phyloP scores from a whole-genome alignment of 2,113 vertebrate species.

The human region GRCh38 chr4:28050501-28051000 shows the following conservation, averaged over 20 bases:
- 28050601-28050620: neutral
- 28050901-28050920: too few relatives aligned
- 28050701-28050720: neutral
- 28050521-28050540: neutral
- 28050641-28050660: too few relatives aligned
- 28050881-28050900: neutral
- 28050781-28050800: neutral
- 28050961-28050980: neutral
- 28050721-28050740: neutral
- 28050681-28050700: neutral
- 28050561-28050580: neutral
- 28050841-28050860: neutral
- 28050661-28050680: neutral
- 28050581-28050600: neutral
- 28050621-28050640: neutral
- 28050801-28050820: neutral
- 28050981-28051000: neutral
- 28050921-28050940: neutral
- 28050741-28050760: neutral
- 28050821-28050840: neutral
- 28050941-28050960: neutral
- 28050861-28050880: neutral
- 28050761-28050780: neutral
- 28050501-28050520: neutral
- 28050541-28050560: neutral